Conservation (phyloP, 2,113 vertebrate genomes). For the Cebus imitator region DNA sequence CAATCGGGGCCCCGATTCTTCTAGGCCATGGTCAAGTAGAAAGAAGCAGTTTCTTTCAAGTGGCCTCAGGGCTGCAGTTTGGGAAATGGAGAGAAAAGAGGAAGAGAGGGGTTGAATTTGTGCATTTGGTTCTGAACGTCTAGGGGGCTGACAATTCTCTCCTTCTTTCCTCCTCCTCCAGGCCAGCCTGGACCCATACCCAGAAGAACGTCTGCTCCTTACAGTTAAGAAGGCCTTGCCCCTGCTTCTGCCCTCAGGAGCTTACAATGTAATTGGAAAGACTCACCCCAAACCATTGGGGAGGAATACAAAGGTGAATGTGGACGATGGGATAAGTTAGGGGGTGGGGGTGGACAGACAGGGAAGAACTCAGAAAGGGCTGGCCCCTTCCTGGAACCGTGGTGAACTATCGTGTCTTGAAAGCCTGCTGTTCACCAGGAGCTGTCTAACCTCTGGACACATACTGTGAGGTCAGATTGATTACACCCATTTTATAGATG, state of each 20-base stretch:
- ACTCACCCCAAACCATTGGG: background rate
- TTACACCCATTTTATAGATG: background rate
- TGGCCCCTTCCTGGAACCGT: background rate
- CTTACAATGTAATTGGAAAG: background rate
- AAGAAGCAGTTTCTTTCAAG: background rate
- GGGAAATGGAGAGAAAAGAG: background rate
- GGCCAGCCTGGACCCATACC: background rate
- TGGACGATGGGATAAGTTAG: background rate
- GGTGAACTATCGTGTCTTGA: background rate
- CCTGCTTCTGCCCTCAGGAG: background rate
- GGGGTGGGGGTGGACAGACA: background rate
- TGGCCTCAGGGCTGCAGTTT: background rate
- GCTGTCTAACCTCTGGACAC: background rate
- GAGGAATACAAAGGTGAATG: background rate
- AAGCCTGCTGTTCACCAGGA: background rate
- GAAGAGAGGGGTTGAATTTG: background rate
- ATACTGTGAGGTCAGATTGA: background rate
- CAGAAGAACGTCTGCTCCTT: background rate
- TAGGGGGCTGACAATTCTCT: background rate
- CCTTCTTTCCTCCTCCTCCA: background rate
- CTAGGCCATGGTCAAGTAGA: background rate
- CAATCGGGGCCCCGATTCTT: background rate
- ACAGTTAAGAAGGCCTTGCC: background rate
- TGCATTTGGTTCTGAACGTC: background rate
- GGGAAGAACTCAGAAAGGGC: background rate